Base-by-base conservation (phyloP, 2,888 invertebrate genomes). In the Amphipoea oculea region DNA sequence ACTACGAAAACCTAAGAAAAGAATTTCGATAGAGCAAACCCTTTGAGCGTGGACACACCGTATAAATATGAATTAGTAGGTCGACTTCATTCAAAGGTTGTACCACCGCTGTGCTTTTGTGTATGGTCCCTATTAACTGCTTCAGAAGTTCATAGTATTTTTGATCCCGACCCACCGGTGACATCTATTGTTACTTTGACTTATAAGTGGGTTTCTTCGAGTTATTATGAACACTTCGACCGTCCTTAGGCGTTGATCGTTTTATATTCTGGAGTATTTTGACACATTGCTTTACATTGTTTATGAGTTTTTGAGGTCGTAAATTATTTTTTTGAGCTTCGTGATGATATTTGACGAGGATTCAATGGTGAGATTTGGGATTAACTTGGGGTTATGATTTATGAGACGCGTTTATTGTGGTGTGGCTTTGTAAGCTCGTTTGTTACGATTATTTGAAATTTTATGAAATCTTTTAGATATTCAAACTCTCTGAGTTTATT, bases 121-220 rank as follows among this genome's bases (percentile, higher is more conserved):
- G 87, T 83, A 60, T 70, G 72, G 83, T 88, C 90, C 93, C 93
- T 96, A 96, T 96, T 95, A 96, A 96, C 96, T 96, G 95, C 94
- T 95, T 93, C 96, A 96, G 96, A 95, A 96, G 96, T 96, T 96
- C 95, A 96, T 96, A 95, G 94, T 91, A 83, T 95, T 95, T 95
- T 95, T 95, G 94, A 90, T 92, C 89, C 78, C 88, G 88, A 91
- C 90, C 92, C 89, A 85, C 84, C 90, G 91, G 91, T 88, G 94
- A 95, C 94, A 93, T 90, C 93, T 91, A 92, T 95, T 95, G 94
- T 95, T 89, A 78, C 72, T 80, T 85, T 89, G 87, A 89, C 87
- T 93, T 90, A 90, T 90, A 91, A 93, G 93, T 94, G 92, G 91
- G 92, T 92, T 92, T 89, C 90, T 92, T 91, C 91, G 88, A 89